Evolutionary conservation across 2,888 invertebrate species (phyloP).

Genomic region (Metallyticus violacea): DNA sequence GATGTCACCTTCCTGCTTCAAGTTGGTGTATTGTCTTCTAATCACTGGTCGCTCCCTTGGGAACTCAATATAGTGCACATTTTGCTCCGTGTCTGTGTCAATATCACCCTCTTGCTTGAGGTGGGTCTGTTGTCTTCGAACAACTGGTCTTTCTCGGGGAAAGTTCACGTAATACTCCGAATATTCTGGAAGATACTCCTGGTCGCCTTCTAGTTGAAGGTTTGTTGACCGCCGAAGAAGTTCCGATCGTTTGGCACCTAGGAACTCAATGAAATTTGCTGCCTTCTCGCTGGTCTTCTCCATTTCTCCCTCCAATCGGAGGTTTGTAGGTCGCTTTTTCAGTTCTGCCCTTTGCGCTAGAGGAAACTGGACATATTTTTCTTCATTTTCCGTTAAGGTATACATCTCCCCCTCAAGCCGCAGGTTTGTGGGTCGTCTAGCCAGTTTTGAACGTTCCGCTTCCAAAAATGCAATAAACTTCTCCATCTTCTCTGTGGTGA

Average conservation of each 20-base stretch:
- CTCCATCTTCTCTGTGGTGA: slow-evolving; percentile 51
- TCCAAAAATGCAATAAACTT: slow-evolving; percentile 45
- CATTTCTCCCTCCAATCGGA: slow-evolving; percentile 52
- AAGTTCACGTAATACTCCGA: slow-evolving; percentile 49
- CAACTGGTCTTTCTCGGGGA: slow-evolving; percentile 48
- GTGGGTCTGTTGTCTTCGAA: slow-evolving; percentile 44
- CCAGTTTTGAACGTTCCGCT: slow-evolving; percentile 30
- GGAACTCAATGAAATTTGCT: slow-evolving; percentile 47
- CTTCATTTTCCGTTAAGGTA: slow-evolving; percentile 51
- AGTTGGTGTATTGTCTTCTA: slow-evolving; percentile 43
- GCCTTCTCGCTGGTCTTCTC: slow-evolving; percentile 47
- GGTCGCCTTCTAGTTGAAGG: slow-evolving; percentile 15
- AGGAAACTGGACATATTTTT: slow-evolving; percentile 46
- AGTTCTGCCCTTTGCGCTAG: slow-evolving; percentile 47
- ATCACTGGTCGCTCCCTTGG: slow-evolving; percentile 49
- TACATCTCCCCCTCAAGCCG: slow-evolving; percentile 52
- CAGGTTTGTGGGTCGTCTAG: slow-evolving; percentile 36
- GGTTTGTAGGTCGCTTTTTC: slow-evolving; percentile 47
- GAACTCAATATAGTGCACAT: slow-evolving; percentile 49
- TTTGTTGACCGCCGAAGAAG: slow-evolving; percentile 32
- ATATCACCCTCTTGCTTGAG: slow-evolving; percentile 20
- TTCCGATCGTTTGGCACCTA: slow-evolving; percentile 47
- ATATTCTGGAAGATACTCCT: slow-evolving; percentile 45
- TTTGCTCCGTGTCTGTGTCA: slow-evolving; percentile 16
- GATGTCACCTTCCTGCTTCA: slow-evolving; percentile 45